Evolutionary conservation across 2,888 invertebrate species (phyloP).

Genomic region (Cyaniris semiargus): DNA sequence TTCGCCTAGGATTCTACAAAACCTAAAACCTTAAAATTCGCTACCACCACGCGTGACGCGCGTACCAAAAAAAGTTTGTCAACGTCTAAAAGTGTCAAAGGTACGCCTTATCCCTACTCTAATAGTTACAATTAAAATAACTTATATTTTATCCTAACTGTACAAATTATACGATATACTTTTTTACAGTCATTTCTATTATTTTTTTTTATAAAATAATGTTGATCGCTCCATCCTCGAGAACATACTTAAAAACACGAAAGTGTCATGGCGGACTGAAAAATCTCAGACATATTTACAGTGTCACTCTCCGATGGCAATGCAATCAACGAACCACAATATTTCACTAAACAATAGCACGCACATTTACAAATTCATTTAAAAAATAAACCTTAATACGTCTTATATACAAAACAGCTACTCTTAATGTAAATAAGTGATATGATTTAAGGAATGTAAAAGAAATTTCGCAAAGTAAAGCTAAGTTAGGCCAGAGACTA

Average conservation of each 20-base stretch:
- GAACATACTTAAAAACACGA: neutral
- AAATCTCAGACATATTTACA: neutral
- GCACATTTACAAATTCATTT: constrained; percentile 71
- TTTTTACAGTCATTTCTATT: constrained; percentile 32
- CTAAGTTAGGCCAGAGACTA: constrained; percentile 44
- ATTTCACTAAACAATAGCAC: constrained; percentile 71
- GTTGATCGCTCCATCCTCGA: constrained; percentile 15
- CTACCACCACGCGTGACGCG: constrained; percentile 6
- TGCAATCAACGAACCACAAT: constrained; percentile 37
- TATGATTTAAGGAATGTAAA: constrained; percentile 70
- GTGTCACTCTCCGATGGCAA: constrained; percentile 36
- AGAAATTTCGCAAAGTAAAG: constrained; percentile 45
- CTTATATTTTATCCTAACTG: constrained; percentile 39
- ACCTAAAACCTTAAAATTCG: constrained; percentile 20
- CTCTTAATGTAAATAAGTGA: constrained; percentile 62
- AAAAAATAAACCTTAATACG: constrained; percentile 53
- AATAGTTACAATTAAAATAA: constrained; percentile 29
- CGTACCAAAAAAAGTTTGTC: constrained; percentile 24
- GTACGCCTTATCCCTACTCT: constrained; percentile 21
- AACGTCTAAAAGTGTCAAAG: constrained; percentile 10
- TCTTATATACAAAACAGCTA: constrained; percentile 50
- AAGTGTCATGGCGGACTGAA: constrained; percentile 4
- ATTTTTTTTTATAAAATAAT: constrained; percentile 22
- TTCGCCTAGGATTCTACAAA: constrained; percentile 25
- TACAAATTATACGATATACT: constrained; percentile 33